Evolutionary conservation across 2,113 vertebrate species (phyloP), one percentile per base, ranked within the genome.

Genomic region (Passer montanus): DNA sequence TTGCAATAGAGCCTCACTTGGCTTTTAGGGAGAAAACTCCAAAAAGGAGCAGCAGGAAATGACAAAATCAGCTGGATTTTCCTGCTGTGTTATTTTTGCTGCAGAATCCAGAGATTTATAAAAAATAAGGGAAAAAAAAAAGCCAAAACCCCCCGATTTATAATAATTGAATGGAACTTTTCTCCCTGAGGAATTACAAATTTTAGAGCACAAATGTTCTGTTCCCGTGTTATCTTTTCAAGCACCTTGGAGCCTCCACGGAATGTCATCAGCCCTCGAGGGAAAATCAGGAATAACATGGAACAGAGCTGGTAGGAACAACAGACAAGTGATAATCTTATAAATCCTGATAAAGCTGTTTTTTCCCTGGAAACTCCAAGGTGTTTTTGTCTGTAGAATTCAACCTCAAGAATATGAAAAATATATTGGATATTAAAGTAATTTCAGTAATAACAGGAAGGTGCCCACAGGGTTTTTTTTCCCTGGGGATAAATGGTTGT

Each of bases 391-490:
- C 22, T 52, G 5, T 8, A 7, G 41, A 41, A 17, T 41, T n/a
- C 47, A 20, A 27, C 12, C 22, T 46, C 6, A 14, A 49, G 35
- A 70, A 7, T 24, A 26, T 46, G 33, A 39, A 17, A 30, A 35
- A 59, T 30, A 28, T 21, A 8, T 26, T 89, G 55, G 30, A 35
- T 68, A 20, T 68, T 12, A 13, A 13, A 55, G 28, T 10, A 2
- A 7, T 52, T 76, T 35, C 5, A 55, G 59, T 73, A 30, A 44
- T 30, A 31, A 5, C 16, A 2, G 6, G 11, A 43, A 76, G 52
- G 41, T n/a, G 9, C 2, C 2, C 14, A 26, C 1, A 0, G 39
- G 5, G 7, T 7, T 16, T 53, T 43, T 39, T 16, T 27, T 64
- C 4, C 47, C 5, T 13, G 31, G 6, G 5, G 39, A 21, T 33